Base-by-base conservation (phyloP, 2,113 vertebrate genomes). In the Rhineura floridana region DNA sequence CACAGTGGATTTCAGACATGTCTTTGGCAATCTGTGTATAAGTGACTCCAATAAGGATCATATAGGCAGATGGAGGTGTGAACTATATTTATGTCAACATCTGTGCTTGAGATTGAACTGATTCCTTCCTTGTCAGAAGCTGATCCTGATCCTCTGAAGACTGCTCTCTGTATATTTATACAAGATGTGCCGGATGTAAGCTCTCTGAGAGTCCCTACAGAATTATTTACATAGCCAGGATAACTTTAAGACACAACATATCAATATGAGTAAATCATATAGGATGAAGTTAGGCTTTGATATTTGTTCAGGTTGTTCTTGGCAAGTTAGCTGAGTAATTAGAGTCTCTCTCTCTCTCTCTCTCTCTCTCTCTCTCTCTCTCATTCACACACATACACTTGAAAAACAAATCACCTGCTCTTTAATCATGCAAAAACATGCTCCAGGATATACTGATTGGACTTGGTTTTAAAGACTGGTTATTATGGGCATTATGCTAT, bases 381-480 rank as follows among this genome's bases (percentile, higher is more conserved):
- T n/a, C n/a, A n/a, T n/a, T n/a, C n/a, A n/a, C 44, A 52, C 36
- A 85, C 52, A 85, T 84, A 52, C 84, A 86, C 8, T 88, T 82
- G 1, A 39, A 39, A n/a, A n/a, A n/a, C n/a, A n/a, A n/a, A n/a
- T n/a, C n/a, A n/a, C n/a, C n/a, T n/a, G n/a, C n/a, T n/a, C n/a
- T n/a, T n/a, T n/a, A n/a, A n/a, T n/a, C n/a, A n/a, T n/a, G n/a
- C n/a, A n/a, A n/a, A 52, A 52, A 83, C 21, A 11, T 62, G 39
- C 42, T 25, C 69, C 82, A 52, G 0, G 78, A 2, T n/a, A 85
- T 87, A 65, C 12, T 25, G 2, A 33, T 75, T 36, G 30, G 9
- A 13, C 86, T 90, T 89, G 73, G 78, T 89, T 88, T 83, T 73
- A 76, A 72, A 42, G 73, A 72, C 50, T 9, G 25, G 11, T 81